These are phyloP conservation scores for Tupiocoris notatus DNA, from an alignment of 2,888 invertebrate species.

Conservation along the genomic window DNA sequence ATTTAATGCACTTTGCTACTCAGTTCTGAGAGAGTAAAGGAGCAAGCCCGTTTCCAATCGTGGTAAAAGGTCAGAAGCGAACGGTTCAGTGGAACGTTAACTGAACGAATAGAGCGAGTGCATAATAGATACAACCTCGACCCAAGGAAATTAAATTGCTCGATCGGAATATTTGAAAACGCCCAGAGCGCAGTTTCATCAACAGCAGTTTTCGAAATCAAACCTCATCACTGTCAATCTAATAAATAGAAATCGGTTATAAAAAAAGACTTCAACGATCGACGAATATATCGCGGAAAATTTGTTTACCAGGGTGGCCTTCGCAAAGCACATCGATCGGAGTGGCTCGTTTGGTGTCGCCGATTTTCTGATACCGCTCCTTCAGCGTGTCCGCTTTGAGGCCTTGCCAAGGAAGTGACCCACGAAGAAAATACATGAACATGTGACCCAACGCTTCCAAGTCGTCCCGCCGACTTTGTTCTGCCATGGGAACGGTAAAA, in stretches of 20 bases:
- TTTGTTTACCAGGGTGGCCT: conserved; percentile 61
- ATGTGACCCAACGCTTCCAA: conserved; percentile 99
- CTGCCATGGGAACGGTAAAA: too few relatives aligned
- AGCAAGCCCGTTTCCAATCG: background rate
- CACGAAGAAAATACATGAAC: conserved; percentile 99
- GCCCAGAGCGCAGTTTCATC: too few relatives aligned
- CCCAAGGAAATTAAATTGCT: too few relatives aligned
- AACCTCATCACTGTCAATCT: too few relatives aligned
- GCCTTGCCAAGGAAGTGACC: conserved; percentile 99
- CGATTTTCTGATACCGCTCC: conserved; percentile 99
- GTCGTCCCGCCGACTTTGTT: conserved; percentile 99
- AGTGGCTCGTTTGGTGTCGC: conserved; percentile 98
- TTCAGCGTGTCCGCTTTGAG: conserved; percentile 99
- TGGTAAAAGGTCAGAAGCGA: background rate
- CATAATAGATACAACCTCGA: background rate
- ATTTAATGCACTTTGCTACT: background rate
- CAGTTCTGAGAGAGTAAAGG: background rate
- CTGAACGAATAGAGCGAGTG: background rate
- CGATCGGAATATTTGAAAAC: too few relatives aligned
- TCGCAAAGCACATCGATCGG: conserved; percentile 87
- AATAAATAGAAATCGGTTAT: too few relatives aligned
- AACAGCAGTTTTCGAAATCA: too few relatives aligned
- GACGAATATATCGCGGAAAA: background rate
- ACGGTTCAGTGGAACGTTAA: background rate
- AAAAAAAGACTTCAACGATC: too few relatives aligned